A percentile compares a stretch with the other conserved stretches of the same genome.
Evolutionary conservation across 2,113 vertebrate genomes (phyloP).

Genomic region (Lepidothrix coronata): DNA sequence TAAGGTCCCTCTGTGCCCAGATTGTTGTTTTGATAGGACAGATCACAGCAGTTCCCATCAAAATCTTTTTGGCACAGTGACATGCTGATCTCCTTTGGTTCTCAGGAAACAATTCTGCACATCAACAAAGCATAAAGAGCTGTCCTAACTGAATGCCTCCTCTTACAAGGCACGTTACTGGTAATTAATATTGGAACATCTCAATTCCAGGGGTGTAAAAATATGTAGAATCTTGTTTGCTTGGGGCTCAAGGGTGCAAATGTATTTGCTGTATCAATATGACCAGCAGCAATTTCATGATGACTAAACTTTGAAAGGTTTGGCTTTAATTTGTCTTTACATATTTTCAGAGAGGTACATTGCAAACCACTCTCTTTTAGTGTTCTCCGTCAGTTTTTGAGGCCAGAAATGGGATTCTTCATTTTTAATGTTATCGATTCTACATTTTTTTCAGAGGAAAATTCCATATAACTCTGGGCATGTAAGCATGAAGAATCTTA

Average conservation of each 20-base stretch:
- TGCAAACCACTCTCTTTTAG: not conserved
- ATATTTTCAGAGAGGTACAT: rapidly evolving
- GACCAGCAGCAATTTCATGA: not conserved
- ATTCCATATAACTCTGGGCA: rapidly evolving
- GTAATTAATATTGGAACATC: not conserved
- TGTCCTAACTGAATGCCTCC: not conserved
- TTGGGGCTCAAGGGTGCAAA: not conserved
- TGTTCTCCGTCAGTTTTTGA: not conserved
- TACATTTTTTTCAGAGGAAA: not conserved
- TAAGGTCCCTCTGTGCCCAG: not conserved
- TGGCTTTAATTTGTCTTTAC: not conserved
- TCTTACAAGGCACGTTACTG: not conserved
- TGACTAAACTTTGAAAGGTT: not conserved
- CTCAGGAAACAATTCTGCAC: not conserved
- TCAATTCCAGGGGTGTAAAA: not conserved
- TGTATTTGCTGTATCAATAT: not conserved
- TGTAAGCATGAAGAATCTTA: not conserved
- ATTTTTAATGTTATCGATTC: not conserved
- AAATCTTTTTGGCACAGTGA: not conserved
- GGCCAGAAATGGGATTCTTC: not conserved
- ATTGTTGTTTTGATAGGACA: not conserved
- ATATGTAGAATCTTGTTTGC: not conserved
- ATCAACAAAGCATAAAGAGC: not conserved
- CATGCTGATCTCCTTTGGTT: not conserved
- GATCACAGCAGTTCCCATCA: not conserved